phyloP scores from a whole-genome alignment of 2,888 invertebrate genomes.

The Cheilosia scutellata region DNA sequence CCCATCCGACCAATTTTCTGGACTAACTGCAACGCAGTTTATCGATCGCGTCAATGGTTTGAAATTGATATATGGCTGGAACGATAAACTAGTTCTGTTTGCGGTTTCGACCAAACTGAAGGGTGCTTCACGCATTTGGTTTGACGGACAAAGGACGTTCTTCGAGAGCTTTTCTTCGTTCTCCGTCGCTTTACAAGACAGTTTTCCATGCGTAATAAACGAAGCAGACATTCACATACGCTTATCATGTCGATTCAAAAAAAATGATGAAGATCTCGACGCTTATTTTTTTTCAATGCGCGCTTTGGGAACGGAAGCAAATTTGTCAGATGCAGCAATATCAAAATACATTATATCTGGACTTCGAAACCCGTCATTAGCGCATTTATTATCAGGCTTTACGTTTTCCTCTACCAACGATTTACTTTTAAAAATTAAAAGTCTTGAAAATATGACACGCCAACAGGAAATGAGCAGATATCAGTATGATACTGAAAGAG shows the following conservation, averaged over 20 bases:
- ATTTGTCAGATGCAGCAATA: not conserved
- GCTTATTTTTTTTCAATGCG: slow-evolving; percentile 2
- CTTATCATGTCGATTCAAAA: not conserved
- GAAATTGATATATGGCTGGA: not conserved
- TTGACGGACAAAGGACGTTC: not conserved
- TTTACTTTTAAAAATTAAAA: not conserved
- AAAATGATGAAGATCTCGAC: not conserved
- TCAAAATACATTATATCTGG: not conserved
- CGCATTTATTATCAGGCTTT: not conserved
- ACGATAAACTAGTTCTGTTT: not conserved
- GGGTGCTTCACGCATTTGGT: not conserved
- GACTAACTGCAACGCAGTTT: not conserved
- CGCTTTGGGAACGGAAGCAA: not conserved
- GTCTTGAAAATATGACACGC: too few relatives aligned
- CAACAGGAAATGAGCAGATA: too few relatives aligned
- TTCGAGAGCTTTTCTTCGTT: not conserved
- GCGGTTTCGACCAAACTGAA: not conserved
- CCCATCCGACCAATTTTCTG: not conserved
- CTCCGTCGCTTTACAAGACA: not conserved
- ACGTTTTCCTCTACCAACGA: not conserved
- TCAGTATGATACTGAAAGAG: too few relatives aligned
- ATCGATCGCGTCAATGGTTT: not conserved
- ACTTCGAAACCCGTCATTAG: not conserved
- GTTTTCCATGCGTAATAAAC: not conserved
- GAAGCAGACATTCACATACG: not conserved